A percentile compares a stretch with the other conserved stretches of the same genome.
phyloP scores from a whole-genome alignment of 2,888 invertebrate genomes.

The Drosophila mimetica region DNA sequence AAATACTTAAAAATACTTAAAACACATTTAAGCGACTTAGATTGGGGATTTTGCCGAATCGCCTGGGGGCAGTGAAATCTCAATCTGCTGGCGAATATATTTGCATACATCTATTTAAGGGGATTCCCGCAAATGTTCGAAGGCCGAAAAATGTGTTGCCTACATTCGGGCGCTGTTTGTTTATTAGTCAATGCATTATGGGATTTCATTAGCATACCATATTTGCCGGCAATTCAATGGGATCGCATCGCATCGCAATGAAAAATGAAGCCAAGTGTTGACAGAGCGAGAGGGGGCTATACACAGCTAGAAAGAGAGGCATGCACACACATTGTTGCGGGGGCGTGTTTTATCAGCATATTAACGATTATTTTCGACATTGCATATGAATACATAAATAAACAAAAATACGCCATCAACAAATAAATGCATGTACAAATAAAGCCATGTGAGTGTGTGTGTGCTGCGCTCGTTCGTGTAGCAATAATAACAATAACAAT shows the following conservation, averaged over 20 bases:
- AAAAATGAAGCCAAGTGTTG: constrained; percentile 54
- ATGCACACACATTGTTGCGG: constrained; percentile 16
- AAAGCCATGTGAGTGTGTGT: constrained; percentile 31
- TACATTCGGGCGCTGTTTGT: constrained; percentile 43
- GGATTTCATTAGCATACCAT: constrained; percentile 50
- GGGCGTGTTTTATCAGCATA: constrained; percentile 71
- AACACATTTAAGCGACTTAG: neutral
- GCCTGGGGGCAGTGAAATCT: neutral
- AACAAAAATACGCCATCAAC: constrained; percentile 72
- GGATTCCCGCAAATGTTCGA: constrained; percentile 3
- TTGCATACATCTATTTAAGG: constrained; percentile 7
- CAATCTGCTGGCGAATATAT: constrained; percentile 1
- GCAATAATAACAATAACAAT: constrained; percentile 79
- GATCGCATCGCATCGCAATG: constrained; percentile 49
- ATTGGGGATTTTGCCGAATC: neutral
- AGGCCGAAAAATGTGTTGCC: constrained; percentile 38
- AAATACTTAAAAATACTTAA: neutral
- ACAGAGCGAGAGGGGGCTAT: constrained; percentile 19
- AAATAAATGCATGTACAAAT: constrained; percentile 73
- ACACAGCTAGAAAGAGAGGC: neutral
- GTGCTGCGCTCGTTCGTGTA: neutral
- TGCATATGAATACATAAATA: constrained; percentile 78
- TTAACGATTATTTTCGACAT: constrained; percentile 77
- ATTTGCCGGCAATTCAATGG: constrained; percentile 28
- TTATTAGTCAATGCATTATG: constrained; percentile 44